phyloP scores from a whole-genome alignment of 1,140 invertebrate genomes.

The Trachymyrmex septentrionalis region DNA sequence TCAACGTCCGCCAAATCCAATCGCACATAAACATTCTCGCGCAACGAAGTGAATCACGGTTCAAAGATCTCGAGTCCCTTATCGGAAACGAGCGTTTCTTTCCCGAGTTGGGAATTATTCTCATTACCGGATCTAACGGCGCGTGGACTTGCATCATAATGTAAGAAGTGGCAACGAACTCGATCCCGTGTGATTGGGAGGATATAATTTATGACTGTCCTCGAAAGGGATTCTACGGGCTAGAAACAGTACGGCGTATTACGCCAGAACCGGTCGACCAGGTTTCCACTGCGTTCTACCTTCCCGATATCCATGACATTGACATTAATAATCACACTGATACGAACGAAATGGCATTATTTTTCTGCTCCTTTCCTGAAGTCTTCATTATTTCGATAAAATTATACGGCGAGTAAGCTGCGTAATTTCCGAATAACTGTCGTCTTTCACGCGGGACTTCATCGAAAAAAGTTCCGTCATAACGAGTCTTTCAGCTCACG shows the following conservation, averaged over 20 bases:
- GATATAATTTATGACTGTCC: constrained; percentile 73
- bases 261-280: constrained; percentile 69
- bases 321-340: constrained; percentile 57
- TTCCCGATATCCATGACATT: constrained; percentile 67
- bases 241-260: constrained; percentile 42
- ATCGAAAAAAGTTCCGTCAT: not conserved
- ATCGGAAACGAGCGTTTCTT: constrained; percentile 51
- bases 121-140: constrained; percentile 57
- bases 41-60: constrained; percentile 50
- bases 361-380: not conserved
- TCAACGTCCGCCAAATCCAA: constrained; percentile 11
- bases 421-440: constrained; percentile 17
- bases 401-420: not conserved
- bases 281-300: constrained; percentile 50
- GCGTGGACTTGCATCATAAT: constrained; percentile 41
- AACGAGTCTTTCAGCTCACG: constrained; percentile 27
- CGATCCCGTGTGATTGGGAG: constrained; percentile 59
- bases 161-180: constrained; percentile 66
- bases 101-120: constrained; percentile 51
- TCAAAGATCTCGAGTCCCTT: constrained; percentile 37
- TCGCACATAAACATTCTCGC: constrained; percentile 17
- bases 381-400: constrained; percentile 1
- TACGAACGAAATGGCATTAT: constrained; percentile 26
- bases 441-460: not conserved
- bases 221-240: constrained; percentile 48